A percentile compares a stretch with the other conserved stretches of the same genome.
Conservation (phyloP, 2,888 invertebrate genomes). For the Cosmia pyralina region DNA sequence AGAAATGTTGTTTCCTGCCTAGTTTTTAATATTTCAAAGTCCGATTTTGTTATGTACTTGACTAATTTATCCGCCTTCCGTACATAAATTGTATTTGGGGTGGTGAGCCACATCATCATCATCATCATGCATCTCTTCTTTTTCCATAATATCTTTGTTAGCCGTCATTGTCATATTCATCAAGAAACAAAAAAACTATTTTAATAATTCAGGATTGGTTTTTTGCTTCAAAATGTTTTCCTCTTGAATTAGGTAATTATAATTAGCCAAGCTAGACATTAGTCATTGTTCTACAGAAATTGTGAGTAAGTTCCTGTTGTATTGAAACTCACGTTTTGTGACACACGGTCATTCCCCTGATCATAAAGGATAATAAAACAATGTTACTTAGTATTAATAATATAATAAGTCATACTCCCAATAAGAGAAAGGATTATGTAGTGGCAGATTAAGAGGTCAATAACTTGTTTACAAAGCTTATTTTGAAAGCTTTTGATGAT, state of each 20-base stretch:
- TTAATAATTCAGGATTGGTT: not conserved
- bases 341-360: constrained; percentile 14
- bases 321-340: not conserved
- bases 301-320: constrained; percentile 13
- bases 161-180: not conserved
- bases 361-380: constrained; percentile 15
- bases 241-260: not conserved
- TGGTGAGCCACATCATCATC: no score
- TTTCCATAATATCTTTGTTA: not conserved
- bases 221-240: not conserved
- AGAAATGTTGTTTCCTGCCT: not conserved
- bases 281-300: constrained; percentile 31
- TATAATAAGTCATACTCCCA: not conserved
- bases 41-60: not conserved
- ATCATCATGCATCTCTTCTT: no score
- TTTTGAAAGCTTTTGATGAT: not conserved
- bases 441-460: constrained; percentile 3
- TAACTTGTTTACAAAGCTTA: not conserved
- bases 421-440: not conserved
- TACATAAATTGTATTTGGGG: not conserved
- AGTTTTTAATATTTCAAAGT: not conserved
- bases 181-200: not conserved
- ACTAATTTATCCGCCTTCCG: not conserved
- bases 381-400: not conserved
- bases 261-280: not conserved